Evolutionary conservation across 2,888 invertebrate genomes (phyloP).

Genomic region (Cephus nigrinus): DNA sequence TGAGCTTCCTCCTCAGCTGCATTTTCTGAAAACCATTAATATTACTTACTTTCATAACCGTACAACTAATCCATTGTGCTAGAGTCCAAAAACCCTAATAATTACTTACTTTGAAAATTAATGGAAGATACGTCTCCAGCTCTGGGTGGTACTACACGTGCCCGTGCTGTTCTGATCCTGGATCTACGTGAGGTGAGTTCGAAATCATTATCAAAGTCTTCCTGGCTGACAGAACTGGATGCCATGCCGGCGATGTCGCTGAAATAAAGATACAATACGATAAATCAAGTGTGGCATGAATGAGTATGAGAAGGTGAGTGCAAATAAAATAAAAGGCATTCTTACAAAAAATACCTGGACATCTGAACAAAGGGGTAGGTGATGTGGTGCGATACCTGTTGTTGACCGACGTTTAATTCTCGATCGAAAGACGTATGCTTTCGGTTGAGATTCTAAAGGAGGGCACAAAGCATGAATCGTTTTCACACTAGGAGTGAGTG

Average conservation of each 20-base stretch:
- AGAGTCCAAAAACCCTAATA: not conserved
- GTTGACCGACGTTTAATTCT: constrained; percentile 24
- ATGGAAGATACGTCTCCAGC: constrained; percentile 44
- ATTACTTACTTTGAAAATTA: constrained; percentile 48
- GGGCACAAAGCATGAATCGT: constrained; percentile 29
- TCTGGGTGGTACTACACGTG: constrained; percentile 58
- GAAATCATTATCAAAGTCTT: constrained; percentile 71
- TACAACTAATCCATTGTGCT: not conserved
- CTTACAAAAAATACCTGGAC: constrained; percentile 61
- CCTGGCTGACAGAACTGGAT: constrained; percentile 72
- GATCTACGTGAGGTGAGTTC: constrained; percentile 69
- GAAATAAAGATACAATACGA: constrained; percentile 14
- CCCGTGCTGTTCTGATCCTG: constrained; percentile 68
- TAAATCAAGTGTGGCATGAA: not conserved
- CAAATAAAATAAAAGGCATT: constrained; percentile 34
- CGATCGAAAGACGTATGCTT: constrained; percentile 29
- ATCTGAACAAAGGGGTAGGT: constrained; percentile 54
- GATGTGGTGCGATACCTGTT: constrained; percentile 43
- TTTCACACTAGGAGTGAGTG: constrained; percentile 24
- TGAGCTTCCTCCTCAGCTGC: constrained; percentile 50
- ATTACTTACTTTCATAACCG: not conserved
- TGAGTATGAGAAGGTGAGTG: constrained; percentile 16
- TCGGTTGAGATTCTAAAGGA: constrained; percentile 30
- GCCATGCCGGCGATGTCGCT: constrained; percentile 67
- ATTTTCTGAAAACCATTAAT: constrained; percentile 35